Conservation (phyloP, 2,797 vertebrate species). For the Mormyrops boulengeri region DNA sequence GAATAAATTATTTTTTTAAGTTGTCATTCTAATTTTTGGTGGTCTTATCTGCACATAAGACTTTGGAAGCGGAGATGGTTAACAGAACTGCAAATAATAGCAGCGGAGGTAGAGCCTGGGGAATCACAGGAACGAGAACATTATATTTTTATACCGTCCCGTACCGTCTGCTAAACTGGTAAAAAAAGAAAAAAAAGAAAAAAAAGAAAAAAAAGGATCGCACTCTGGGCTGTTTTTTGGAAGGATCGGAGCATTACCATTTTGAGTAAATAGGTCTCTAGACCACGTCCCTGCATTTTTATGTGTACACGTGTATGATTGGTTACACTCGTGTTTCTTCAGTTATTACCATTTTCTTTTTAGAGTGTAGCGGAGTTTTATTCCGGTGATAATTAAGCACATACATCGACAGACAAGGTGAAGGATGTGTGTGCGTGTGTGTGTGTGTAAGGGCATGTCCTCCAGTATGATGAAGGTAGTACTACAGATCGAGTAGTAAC, state of each 20-base stretch:
- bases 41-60: background rate
- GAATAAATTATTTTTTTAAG: constrained; percentile 5
- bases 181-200: no score
- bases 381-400: background rate
- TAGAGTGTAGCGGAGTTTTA: background rate
- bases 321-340: background rate
- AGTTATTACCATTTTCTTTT: background rate
- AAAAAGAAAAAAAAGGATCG: no score
- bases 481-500: background rate
- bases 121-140: background rate
- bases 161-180: background rate
- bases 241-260: background rate
- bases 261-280: background rate
- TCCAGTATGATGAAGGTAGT: background rate
- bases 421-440: background rate
- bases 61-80: background rate
- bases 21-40: background rate
- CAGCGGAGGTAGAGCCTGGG: no score
- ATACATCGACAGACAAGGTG: background rate
- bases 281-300: background rate
- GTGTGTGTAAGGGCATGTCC: background rate
- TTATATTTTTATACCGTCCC: constrained; percentile 6
- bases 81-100: background rate
- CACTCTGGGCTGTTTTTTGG: background rate
- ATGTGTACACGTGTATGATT: background rate